phyloP scores from a whole-genome alignment of 2,113 vertebrate genomes.

The Tor tambroides region DNA sequence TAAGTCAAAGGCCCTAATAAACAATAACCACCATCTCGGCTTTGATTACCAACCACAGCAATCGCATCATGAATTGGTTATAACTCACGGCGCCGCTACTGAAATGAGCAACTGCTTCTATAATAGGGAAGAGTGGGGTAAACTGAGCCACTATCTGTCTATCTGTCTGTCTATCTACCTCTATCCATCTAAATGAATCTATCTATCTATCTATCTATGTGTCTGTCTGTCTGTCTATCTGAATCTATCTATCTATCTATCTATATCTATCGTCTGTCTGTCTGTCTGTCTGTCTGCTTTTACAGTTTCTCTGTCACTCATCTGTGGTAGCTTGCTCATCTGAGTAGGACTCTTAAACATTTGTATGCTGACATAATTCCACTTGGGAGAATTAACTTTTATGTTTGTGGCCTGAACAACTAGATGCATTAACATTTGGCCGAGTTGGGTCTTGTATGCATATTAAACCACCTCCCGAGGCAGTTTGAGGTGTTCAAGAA shows the following conservation, averaged over 20 bases:
- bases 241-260: too few relatives aligned
- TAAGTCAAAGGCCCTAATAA: neutral
- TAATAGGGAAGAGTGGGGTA: neutral
- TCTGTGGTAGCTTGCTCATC: neutral
- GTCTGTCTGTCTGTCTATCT: neutral
- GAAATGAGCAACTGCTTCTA: neutral
- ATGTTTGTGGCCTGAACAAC: neutral
- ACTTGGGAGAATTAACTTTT: neutral
- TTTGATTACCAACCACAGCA: conserved; percentile 9
- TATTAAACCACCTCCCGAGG: neutral
- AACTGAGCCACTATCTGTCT: neutral
- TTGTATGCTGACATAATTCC: neutral
- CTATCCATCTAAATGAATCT: too few relatives aligned
- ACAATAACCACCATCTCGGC: conserved; percentile 6
- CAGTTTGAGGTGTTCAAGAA: neutral
- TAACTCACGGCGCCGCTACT: neutral
- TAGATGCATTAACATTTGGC: neutral
- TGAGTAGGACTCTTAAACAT: neutral
- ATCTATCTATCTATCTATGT: neutral
- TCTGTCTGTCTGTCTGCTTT: neutral
- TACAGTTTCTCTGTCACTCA: neutral
- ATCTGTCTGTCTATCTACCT: too few relatives aligned
- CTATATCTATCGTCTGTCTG: too few relatives aligned
- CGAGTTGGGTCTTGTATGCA: neutral
- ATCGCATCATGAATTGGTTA: neutral